These are phyloP conservation scores for Dolichoris vasculosae DNA, from an alignment of 1,140 invertebrate genomes.

Conservation along the genomic window DNA sequence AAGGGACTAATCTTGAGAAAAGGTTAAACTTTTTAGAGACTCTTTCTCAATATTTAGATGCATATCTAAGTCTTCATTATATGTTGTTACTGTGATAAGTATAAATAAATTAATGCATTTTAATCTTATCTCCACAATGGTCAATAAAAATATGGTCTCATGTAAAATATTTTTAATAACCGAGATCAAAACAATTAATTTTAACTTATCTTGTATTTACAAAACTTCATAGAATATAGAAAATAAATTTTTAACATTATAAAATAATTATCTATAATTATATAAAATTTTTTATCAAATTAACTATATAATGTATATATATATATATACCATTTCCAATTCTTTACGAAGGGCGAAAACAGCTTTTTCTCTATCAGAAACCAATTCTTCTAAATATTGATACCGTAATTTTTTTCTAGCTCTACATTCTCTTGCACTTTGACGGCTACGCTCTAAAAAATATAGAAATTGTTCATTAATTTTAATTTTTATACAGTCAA, in stretches of 20 bases:
- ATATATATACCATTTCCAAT: constrained; percentile 86
- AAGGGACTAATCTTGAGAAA: too few relatives aligned
- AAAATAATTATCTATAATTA: neutral
- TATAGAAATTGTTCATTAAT: constrained; percentile 62
- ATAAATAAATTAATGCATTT: too few relatives aligned
- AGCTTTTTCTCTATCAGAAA: constrained; percentile 94
- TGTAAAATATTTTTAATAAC: too few relatives aligned
- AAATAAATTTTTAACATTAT: neutral
- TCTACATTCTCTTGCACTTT: constrained; percentile 97
- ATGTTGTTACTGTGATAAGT: too few relatives aligned
- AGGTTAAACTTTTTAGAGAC: too few relatives aligned
- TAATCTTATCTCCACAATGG: too few relatives aligned
- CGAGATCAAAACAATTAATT: too few relatives aligned
- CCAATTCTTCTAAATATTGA: constrained; percentile 97
- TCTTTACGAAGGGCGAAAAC: constrained; percentile 92
- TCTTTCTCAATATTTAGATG: too few relatives aligned
- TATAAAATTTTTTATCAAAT: neutral
- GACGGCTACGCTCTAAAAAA: constrained; percentile 89
- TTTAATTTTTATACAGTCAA: neutral
- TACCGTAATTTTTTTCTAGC: constrained; percentile 97
- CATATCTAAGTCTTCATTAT: too few relatives aligned
- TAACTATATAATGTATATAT: neutral
- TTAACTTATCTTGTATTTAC: too few relatives aligned
- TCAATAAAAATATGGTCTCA: too few relatives aligned
- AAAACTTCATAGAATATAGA: too few relatives aligned